A percentile compares a stretch with the other conserved stretches of the same genome.
phyloP scores from a whole-genome alignment of 1,140 invertebrate genomes.

The Calliopsis andreniformis region DNA sequence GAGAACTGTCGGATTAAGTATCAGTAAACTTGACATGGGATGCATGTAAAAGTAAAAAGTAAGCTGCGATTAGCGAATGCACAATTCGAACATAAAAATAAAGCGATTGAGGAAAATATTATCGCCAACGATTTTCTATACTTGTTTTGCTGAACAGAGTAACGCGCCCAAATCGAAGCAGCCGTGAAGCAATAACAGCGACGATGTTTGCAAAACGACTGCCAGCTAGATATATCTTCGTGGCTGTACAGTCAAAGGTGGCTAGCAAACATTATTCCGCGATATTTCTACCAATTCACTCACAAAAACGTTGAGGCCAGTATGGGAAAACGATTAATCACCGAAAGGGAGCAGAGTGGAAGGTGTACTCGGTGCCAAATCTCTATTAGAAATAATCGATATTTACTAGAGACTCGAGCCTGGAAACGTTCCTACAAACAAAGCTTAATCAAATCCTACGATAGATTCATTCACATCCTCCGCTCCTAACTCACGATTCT shows the following conservation, averaged over 20 bases:
- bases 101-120: not conserved
- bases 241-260: not conserved
- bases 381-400: conserved; percentile 51
- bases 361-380: conserved; percentile 43
- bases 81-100: not conserved
- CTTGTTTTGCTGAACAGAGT: not conserved
- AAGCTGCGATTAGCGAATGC: not conserved
- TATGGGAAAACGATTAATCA: conserved; percentile 53
- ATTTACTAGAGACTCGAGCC: conserved; percentile 26
- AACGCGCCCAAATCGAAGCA: not conserved
- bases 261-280: conserved; percentile 8
- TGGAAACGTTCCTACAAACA: not conserved
- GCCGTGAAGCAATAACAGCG: not conserved
- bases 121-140: not conserved
- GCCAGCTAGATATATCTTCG: not conserved
- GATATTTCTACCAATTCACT: conserved; percentile 25
- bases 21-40: not conserved
- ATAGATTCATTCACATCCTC: not conserved
- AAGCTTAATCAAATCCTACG: no score
- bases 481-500: no score
- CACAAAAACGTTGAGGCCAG: conserved; percentile 28
- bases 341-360: conserved; percentile 16
- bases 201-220: not conserved
- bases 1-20: not conserved
- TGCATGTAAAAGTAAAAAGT: not conserved